phyloP scores from a whole-genome alignment of 2,888 invertebrate species.

The Apoda limacodes region DNA sequence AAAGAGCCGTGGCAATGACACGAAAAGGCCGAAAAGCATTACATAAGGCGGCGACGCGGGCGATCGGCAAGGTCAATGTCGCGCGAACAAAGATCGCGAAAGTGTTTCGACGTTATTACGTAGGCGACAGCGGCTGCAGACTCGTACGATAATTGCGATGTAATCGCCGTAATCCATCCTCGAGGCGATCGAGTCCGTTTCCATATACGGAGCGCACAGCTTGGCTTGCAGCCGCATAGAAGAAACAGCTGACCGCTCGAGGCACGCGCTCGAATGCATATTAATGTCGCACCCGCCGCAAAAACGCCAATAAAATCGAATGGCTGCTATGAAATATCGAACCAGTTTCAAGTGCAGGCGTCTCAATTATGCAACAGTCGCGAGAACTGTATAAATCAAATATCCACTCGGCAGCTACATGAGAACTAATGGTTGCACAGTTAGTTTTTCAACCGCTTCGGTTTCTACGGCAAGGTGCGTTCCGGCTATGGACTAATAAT shows the following conservation, averaged over 20 bases:
- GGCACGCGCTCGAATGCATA: conserved; percentile 63
- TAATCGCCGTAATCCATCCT: conserved; percentile 66
- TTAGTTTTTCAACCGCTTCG: conserved; percentile 28
- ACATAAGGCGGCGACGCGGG: conserved; percentile 35
- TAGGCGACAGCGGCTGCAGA: conserved; percentile 33
- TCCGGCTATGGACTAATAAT: conserved; percentile 19
- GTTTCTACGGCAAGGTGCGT: conserved; percentile 18
- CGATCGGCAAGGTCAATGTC: conserved; percentile 57
- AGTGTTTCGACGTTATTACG: conserved; percentile 49
- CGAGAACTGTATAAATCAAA: conserved; percentile 36
- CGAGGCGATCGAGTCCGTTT: conserved; percentile 40
- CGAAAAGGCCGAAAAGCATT: conserved; percentile 41
- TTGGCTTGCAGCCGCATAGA: conserved; percentile 51
- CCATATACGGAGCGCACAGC: conserved; percentile 64
- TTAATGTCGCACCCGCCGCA: conserved; percentile 53
- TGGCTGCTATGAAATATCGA: conserved; percentile 48
- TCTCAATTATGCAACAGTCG: conserved; percentile 46
- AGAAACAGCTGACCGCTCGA: conserved; percentile 58
- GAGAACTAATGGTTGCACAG: conserved; percentile 31
- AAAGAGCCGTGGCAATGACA: conserved; percentile 48
- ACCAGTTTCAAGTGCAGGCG: conserved; percentile 47
- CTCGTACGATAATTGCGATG: conserved; percentile 61
- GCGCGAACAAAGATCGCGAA: conserved; percentile 60
- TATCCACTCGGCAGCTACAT: conserved; percentile 14
- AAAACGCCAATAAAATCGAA: conserved; percentile 55